Percentiles rank a stretch among this genome's conserved stretches.
Evolutionary conservation across 2,113 vertebrate species (phyloP).

Genomic region (Sclerurus mexicanus): DNA sequence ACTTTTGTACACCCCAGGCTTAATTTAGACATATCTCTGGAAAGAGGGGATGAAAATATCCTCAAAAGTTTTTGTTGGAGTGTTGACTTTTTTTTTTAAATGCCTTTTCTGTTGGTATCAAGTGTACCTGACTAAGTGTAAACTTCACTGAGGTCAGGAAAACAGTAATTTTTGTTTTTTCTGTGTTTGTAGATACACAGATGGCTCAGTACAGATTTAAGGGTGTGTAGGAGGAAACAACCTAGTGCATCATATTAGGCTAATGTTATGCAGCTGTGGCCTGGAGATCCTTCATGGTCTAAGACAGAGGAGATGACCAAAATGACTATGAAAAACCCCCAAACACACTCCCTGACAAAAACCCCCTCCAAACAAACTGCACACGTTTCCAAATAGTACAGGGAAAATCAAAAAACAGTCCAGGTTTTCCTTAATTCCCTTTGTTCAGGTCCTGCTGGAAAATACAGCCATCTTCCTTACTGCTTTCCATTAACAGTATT

Average conservation of each 20-base stretch:
- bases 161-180: neutral
- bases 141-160: neutral
- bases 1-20: neutral
- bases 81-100: neutral
- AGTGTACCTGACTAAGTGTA: neutral
- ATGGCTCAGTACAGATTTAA: neutral
- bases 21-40: neutral
- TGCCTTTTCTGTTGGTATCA: neutral
- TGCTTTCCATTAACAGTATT: neutral
- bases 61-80: neutral
- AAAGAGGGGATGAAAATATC: neutral
- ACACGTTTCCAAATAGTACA: neutral
- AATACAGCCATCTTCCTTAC: neutral
- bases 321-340: neutral
- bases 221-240: neutral
- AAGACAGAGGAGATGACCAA: neutral
- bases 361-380: accelerated
- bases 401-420: neutral
- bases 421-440: neutral
- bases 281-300: neutral
- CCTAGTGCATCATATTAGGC: neutral
- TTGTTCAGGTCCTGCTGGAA: neutral
- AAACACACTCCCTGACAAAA: neutral
- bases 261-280: neutral
- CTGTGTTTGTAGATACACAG: neutral